These are phyloP conservation scores for Cynodonichthys magdalenae DNA, from an alignment of 2,797 vertebrate species.

Conservation along the genomic window DNA sequence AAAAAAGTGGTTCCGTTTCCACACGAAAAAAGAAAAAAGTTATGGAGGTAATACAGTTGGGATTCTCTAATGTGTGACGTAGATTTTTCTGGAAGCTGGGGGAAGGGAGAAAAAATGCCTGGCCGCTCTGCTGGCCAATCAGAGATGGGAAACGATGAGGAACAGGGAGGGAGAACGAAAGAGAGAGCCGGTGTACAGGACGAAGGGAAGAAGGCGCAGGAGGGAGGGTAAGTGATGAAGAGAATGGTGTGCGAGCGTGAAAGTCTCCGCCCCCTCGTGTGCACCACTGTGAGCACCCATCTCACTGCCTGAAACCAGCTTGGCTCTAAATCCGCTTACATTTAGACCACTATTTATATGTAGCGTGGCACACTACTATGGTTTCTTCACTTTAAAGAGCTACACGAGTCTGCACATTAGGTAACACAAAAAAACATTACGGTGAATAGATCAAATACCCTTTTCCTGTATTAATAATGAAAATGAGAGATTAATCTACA, in stretches of 20 bases:
- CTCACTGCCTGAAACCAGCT: slow-evolving; percentile 69
- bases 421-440: background rate
- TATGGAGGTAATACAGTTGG: slow-evolving; percentile 53
- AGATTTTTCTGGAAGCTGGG: slow-evolving; percentile 70
- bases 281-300: slow-evolving; percentile 51
- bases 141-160: slow-evolving; percentile 43
- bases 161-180: slow-evolving; percentile 33
- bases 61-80: slow-evolving; percentile 67
- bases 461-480: slow-evolving; percentile 1
- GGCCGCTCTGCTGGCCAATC: slow-evolving; percentile 69
- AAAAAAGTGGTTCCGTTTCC: slow-evolving; percentile 24
- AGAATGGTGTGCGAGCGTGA: slow-evolving; percentile 40
- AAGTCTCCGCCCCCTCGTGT: slow-evolving; percentile 58
- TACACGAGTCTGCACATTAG: slow-evolving; percentile 14
- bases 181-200: slow-evolving; percentile 35
- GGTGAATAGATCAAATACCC: slow-evolving; percentile 3
- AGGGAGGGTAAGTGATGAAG: slow-evolving; percentile 52
- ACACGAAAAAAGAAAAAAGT: slow-evolving; percentile 36
- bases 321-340: slow-evolving; percentile 70
- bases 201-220: slow-evolving; percentile 56
- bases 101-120: slow-evolving; percentile 46
- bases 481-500: slow-evolving; percentile 8
- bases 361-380: slow-evolving; percentile 9
- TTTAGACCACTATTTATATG: slow-evolving; percentile 55
- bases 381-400: slow-evolving; percentile 19